Conservation (phyloP, 2,113 vertebrate genomes). For the Pelecanus crispus region DNA sequence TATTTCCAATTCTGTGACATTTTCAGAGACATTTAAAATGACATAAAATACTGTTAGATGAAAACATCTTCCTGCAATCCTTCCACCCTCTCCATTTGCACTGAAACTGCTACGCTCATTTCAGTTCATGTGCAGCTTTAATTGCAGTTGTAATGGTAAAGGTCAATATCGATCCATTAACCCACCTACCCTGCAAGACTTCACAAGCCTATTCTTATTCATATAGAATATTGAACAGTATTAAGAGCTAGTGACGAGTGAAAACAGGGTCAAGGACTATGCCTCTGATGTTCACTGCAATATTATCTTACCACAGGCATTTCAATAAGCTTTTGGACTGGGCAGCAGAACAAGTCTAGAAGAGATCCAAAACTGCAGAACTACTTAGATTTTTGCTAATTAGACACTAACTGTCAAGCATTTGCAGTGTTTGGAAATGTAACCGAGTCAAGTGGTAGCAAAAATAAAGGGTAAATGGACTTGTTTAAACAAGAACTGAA, state of each 20-base stretch:
- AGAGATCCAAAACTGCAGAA: background rate
- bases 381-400: background rate
- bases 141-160: constrained; percentile 27
- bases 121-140: constrained; percentile 19
- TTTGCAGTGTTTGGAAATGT: background rate
- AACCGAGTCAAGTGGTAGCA: background rate
- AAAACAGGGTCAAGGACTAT: constrained; percentile 15
- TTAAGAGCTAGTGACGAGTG: background rate
- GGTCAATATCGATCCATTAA: constrained; percentile 39
- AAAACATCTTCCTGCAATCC: background rate
- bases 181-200: background rate
- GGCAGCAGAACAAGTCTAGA: background rate
- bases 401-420: background rate
- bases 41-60: background rate
- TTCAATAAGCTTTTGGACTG: background rate
- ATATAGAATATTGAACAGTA: background rate
- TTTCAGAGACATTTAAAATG: background rate
- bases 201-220: constrained; percentile 22
- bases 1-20: background rate
- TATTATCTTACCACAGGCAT: background rate
- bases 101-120: background rate
- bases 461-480: background rate
- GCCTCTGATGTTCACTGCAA: background rate
- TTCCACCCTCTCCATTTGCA: background rate
- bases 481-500: background rate